phyloP scores from a whole-genome alignment of 2,888 invertebrate species.

The Autographa pulchrina region DNA sequence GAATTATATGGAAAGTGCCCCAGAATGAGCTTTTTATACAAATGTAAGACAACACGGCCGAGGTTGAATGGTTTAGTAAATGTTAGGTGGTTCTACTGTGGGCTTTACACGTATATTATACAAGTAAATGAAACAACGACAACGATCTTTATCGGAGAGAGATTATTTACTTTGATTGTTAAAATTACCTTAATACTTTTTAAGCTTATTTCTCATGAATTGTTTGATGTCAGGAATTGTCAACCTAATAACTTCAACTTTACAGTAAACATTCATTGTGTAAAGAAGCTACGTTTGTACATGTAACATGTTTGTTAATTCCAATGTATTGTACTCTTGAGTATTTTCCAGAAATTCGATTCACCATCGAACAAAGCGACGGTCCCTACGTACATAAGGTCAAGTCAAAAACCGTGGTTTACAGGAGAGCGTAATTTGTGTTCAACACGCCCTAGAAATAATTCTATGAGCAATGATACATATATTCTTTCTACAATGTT shows the following conservation, averaged over 20 bases:
- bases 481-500: no score
- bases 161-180: background rate
- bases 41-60: constrained; percentile 29
- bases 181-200: background rate
- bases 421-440: no score
- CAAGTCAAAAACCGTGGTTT: no score
- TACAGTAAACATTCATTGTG: no score
- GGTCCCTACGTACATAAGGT: no score
- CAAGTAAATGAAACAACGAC: background rate
- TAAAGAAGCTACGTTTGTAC: no score
- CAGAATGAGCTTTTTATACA: constrained; percentile 45
- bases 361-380: background rate
- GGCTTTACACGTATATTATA: background rate
- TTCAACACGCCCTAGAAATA: no score
- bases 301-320: background rate
- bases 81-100: background rate
- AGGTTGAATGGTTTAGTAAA: constrained; percentile 12
- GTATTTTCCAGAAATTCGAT: background rate
- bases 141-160: background rate
- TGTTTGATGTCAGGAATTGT: no score
- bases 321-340: background rate
- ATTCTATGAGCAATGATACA: no score
- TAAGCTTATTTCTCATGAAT: no score
- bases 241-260: no score
- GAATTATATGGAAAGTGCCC: constrained; percentile 72